phyloP scores from a whole-genome alignment of 1,140 invertebrate genomes.

The Rhagoletis zephyria region DNA sequence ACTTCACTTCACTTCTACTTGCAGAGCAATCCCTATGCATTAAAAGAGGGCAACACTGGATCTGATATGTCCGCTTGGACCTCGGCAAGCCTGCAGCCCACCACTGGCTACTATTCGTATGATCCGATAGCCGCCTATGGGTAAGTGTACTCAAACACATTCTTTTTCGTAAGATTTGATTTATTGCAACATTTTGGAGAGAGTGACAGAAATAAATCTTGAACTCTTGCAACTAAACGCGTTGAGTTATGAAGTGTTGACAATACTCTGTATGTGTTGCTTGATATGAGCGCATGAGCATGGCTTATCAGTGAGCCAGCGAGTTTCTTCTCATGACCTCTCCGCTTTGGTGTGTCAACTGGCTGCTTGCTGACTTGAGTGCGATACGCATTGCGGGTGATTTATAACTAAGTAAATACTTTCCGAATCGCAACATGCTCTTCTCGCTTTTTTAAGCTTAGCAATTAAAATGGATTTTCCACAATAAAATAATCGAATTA shows the following conservation, averaged over 20 bases:
- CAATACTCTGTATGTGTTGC: not conserved
- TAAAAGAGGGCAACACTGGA: conserved; percentile 87
- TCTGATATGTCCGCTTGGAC: conserved; percentile 92
- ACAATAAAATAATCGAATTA: not conserved
- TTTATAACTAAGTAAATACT: conserved; percentile 1
- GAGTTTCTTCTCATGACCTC: conserved; percentile 36
- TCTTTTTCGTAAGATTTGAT: not conserved
- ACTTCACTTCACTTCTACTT: conserved; percentile 68
- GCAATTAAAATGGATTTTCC: not conserved
- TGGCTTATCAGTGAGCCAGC: conserved; percentile 3
- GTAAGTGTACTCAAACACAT: conserved; percentile 77
- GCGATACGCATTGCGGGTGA: not conserved
- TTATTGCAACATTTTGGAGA: not conserved
- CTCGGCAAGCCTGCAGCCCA: conserved; percentile 87
- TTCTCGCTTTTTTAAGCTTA: no score
- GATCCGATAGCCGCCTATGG: conserved; percentile 93
- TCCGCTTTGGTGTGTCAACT: not conserved
- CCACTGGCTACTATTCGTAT: conserved; percentile 91
- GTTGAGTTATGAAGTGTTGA: conserved; percentile 40
- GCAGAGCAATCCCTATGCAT: conserved; percentile 90
- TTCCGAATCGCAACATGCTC: not conserved
- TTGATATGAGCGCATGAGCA: not conserved
- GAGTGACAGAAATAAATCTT: conserved; percentile 16
- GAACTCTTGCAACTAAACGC: not conserved
- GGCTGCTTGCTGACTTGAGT: not conserved